phyloP scores from a whole-genome alignment of 2,113 vertebrate genomes.

The Geococcyx californianus region DNA sequence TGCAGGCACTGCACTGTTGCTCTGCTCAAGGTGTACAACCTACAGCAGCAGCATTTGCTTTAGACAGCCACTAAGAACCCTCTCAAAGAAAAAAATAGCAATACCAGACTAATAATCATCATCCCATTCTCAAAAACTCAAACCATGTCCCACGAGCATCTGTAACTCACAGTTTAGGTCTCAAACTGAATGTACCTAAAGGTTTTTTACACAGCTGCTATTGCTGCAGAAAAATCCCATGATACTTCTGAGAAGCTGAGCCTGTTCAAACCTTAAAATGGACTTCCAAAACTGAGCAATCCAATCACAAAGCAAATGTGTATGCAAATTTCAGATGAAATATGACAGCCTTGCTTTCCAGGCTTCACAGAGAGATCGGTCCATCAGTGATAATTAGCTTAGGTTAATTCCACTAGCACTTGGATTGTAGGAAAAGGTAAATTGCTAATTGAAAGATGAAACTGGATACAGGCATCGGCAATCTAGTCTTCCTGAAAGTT shows the following conservation, averaged over 20 bases:
- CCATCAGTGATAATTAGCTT: background rate
- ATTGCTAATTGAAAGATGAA: background rate
- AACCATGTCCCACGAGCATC: background rate
- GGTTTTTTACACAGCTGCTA: background rate
- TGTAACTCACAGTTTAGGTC: background rate
- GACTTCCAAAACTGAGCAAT: background rate
- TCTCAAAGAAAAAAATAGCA: background rate
- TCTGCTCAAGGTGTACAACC: background rate
- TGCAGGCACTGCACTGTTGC: background rate
- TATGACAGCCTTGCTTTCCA: background rate
- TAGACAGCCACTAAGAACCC: background rate
- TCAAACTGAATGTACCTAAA: background rate
- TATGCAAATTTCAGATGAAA: background rate
- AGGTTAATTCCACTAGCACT: background rate
- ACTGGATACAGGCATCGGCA: background rate
- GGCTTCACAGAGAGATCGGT: background rate
- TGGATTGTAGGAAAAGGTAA: background rate
- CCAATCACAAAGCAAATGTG: background rate
- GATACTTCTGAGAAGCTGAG: background rate
- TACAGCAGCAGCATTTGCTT: fast-evolving
- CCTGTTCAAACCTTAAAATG: background rate
- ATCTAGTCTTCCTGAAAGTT: background rate
- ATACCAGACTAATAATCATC: background rate
- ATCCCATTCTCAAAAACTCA: background rate
- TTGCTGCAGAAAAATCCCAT: background rate